Evolutionary conservation across 2,888 invertebrate genomes (phyloP).

Genomic region (Leucania comma): DNA sequence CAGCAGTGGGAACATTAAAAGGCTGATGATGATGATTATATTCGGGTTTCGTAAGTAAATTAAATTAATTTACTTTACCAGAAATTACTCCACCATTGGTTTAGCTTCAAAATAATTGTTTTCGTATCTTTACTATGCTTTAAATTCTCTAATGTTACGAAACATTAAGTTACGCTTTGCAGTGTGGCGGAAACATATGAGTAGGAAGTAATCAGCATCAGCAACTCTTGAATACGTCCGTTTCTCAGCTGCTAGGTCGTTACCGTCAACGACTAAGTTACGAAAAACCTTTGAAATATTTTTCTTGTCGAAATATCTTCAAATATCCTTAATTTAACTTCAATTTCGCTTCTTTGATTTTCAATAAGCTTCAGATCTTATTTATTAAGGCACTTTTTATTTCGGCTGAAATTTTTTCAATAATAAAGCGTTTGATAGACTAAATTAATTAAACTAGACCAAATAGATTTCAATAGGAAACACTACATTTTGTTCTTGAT

Average conservation of each 20-base stretch:
- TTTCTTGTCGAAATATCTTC: neutral
- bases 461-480: conserved; percentile 19
- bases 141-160: neutral
- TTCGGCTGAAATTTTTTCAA: conserved; percentile 18
- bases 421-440: conserved; percentile 14
- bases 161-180: neutral
- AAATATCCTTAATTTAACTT: conserved; percentile 19
- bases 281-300: conserved; percentile 7
- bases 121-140: neutral
- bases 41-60: neutral
- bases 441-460: conserved; percentile 28
- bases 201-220: conserved; percentile 30
- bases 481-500: conserved; percentile 10
- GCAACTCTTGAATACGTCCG: neutral
- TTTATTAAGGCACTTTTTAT: conserved; percentile 23
- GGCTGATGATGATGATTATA: too few relatives aligned
- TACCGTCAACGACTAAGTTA: neutral
- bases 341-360: conserved; percentile 19
- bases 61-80: neutral
- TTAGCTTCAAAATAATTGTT: neutral
- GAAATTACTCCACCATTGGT: neutral
- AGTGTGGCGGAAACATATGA: neutral
- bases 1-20: too few relatives aligned
- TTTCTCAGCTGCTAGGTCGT: neutral
- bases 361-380: conserved; percentile 11